Evolutionary conservation across 64 coral and sea anemone genomes (phyloP).

Genomic region (Montipora foliosa): DNA sequence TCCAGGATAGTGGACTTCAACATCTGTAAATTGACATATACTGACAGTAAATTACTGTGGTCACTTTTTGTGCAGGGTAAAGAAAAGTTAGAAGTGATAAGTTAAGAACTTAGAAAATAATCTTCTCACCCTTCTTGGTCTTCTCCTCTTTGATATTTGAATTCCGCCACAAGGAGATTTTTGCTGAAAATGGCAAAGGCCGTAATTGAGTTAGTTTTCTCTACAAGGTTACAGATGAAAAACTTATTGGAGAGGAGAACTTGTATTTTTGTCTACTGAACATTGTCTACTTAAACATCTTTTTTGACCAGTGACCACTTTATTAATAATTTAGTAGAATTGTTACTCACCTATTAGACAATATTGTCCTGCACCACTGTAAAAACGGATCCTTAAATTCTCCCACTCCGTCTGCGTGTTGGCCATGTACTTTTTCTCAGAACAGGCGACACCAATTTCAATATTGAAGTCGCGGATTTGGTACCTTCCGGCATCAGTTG

Average conservation of each 20-base stretch:
- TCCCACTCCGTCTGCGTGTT: no score
- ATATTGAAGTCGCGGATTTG: slow-evolving; percentile 43
- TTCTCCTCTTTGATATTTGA: neutral
- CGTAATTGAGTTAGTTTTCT: neutral
- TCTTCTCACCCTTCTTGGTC: slow-evolving; percentile 1
- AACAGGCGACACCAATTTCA: slow-evolving; percentile 26
- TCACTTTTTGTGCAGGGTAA: neutral
- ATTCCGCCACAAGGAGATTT: neutral
- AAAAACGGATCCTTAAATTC: no score
- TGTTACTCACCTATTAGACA: neutral
- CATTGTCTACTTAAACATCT: slow-evolving; percentile 2
- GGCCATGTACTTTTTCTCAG: neutral
- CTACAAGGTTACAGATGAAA: neutral
- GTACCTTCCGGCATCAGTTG: slow-evolving; percentile 28
- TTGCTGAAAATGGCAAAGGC: slow-evolving; percentile 3
- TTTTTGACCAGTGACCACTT: neutral
- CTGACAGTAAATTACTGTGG: neutral
- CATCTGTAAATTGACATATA: neutral
- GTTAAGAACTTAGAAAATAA: neutral
- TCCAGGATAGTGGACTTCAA: slow-evolving; percentile 7
- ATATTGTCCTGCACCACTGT: no score
- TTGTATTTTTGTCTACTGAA: neutral
- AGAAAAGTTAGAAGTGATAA: neutral
- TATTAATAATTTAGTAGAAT: neutral
- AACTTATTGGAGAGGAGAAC: neutral